Conservation (phyloP, 53 echinoderm and acorn worm species). For the Echinometra lucunter region DNA sequence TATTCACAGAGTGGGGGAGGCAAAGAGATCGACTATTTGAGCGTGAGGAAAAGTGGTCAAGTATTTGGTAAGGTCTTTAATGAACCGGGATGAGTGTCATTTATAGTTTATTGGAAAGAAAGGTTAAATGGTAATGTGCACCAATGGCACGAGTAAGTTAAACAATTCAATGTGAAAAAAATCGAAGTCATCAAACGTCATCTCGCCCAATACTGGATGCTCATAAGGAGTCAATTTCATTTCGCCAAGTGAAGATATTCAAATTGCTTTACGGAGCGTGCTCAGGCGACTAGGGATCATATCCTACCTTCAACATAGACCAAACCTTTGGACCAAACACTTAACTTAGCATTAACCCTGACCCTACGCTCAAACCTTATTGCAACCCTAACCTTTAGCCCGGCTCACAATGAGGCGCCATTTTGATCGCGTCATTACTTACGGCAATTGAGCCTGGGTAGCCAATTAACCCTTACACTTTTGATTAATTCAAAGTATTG, state of each 20-base stretch:
- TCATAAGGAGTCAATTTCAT: background rate
- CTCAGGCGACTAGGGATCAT: too few relatives aligned
- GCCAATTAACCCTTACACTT: too few relatives aligned
- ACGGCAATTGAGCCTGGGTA: too few relatives aligned
- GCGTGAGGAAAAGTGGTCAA: background rate
- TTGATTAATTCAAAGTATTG: too few relatives aligned
- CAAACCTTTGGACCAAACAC: too few relatives aligned
- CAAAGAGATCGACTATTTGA: background rate
- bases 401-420: too few relatives aligned
- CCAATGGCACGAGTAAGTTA: background rate
- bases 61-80: background rate
- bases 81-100: background rate
- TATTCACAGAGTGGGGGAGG: background rate
- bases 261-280: too few relatives aligned
- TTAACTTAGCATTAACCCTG: too few relatives aligned
- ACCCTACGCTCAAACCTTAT: too few relatives aligned
- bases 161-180: background rate
- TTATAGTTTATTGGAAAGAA: conserved; percentile 3
- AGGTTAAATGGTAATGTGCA: background rate
- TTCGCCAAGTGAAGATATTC: background rate
- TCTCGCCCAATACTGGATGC: background rate
- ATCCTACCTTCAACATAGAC: too few relatives aligned
- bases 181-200: background rate
- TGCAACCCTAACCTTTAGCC: too few relatives aligned
- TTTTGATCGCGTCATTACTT: too few relatives aligned